Conservation (phyloP, 1,140 invertebrate genomes). For the Microplitis demolitor region DNA sequence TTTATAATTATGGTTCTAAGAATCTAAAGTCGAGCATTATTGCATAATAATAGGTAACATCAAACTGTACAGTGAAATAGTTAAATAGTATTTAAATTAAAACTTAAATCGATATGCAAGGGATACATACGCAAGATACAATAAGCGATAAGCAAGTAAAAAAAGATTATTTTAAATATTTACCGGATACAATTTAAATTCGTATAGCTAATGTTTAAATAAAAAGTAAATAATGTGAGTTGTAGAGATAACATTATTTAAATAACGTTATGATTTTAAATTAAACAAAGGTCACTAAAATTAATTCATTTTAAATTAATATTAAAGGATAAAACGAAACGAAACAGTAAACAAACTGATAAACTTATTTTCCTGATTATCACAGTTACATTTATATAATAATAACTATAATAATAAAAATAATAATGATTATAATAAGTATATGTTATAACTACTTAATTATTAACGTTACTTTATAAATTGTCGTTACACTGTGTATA, state of each 20-base stretch:
- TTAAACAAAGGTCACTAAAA: neutral
- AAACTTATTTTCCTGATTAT: slow-evolving; percentile 56
- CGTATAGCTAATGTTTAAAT: too few relatives aligned
- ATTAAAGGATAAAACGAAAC: slow-evolving; percentile 14
- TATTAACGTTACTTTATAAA: slow-evolving; percentile 24
- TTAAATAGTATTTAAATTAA: too few relatives aligned
- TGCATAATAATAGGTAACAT: too few relatives aligned
- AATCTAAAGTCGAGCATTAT: too few relatives aligned
- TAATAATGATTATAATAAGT: slow-evolving; percentile 6
- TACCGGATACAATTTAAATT: slow-evolving; percentile 29
- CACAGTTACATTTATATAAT: slow-evolving; percentile 59
- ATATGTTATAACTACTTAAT: slow-evolving; percentile 24
- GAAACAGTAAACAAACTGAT: slow-evolving; percentile 40
- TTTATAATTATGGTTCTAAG: too few relatives aligned
- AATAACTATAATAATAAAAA: slow-evolving; percentile 27
- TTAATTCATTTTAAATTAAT: neutral
- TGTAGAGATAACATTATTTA: too few relatives aligned
- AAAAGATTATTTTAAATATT: slow-evolving; percentile 40
- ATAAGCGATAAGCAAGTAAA: slow-evolving; percentile 53
- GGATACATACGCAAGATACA: too few relatives aligned
- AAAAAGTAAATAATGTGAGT: neutral
- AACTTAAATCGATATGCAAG: too few relatives aligned
- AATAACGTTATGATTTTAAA: neutral
- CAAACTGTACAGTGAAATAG: too few relatives aligned
- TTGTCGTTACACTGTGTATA: slow-evolving; percentile 45